Conservation (phyloP, 1,140 invertebrate species). For the Zaprionus camerounensis region DNA sequence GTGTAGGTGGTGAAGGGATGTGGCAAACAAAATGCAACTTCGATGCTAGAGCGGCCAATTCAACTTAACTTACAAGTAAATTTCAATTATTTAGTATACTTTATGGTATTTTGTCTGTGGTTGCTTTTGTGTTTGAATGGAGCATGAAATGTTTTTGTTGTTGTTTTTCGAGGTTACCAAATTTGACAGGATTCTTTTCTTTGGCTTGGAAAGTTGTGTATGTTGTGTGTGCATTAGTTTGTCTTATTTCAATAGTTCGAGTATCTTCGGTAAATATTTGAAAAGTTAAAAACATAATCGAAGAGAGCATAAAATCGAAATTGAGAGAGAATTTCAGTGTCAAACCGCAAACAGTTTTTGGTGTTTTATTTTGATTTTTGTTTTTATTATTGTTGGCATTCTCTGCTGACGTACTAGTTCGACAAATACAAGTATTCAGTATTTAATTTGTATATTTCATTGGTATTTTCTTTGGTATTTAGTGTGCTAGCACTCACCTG, state of each 20-base stretch:
- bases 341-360: conserved; percentile 51
- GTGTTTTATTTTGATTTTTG: conserved; percentile 21
- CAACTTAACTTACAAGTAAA: conserved; percentile 27
- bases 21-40: conserved; percentile 63
- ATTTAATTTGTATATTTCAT: conserved; percentile 30
- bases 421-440: conserved; percentile 22
- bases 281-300: conserved; percentile 10
- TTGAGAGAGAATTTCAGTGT: conserved; percentile 39
- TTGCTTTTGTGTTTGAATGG: conserved; percentile 39
- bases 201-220: conserved; percentile 16
- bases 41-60: conserved; percentile 37
- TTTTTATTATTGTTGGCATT: conserved; percentile 61
- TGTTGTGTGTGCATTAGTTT: conserved; percentile 34
- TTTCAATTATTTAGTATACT: conserved; percentile 5
- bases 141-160: conserved; percentile 46
- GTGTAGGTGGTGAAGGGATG: conserved; percentile 42
- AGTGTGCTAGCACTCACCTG: conserved; percentile 77
- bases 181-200: conserved; percentile 25
- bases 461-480: conserved; percentile 45
- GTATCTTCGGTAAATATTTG: neutral
- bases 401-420: conserved; percentile 54
- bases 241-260: conserved; percentile 30
- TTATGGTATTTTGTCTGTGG: conserved; percentile 8
- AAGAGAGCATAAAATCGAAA: conserved; percentile 24
- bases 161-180: conserved; percentile 23